phyloP scores from a whole-genome alignment of 2,113 vertebrate species.

The Heteronetta atricapilla region DNA sequence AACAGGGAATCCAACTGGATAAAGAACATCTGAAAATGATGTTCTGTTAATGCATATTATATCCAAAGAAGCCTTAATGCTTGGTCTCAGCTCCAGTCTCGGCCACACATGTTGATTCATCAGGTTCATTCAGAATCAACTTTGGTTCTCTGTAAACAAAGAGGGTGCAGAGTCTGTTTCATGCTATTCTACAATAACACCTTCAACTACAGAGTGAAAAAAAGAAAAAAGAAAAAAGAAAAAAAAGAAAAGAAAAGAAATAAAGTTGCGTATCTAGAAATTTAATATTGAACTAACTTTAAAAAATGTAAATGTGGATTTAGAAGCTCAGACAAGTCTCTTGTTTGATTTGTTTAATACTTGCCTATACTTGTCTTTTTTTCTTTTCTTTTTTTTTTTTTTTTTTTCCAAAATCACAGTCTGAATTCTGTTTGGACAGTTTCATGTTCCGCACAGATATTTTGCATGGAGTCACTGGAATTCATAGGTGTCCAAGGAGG shows the following conservation, averaged over 20 bases:
- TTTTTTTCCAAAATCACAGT: neutral
- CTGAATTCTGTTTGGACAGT: neutral
- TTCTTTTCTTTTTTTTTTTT: neutral
- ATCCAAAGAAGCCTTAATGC: neutral
- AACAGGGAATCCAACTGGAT: constrained; percentile 39
- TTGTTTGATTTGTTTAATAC: neutral
- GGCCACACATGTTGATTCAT: neutral
- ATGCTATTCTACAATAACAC: neutral
- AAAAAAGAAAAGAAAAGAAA: no score
- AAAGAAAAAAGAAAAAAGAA: neutral
- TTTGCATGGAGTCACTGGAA: neutral
- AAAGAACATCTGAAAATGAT: constrained; percentile 55
- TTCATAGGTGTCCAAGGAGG: neutral
- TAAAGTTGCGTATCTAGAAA: neutral
- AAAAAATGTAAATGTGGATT: neutral
- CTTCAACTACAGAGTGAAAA: neutral
- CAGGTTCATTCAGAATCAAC: neutral
- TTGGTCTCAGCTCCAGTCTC: neutral
- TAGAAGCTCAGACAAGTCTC: neutral
- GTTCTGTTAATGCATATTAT: neutral
- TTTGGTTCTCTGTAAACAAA: neutral
- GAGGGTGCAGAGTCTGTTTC: neutral
- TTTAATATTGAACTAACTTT: neutral
- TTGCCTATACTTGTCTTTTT: neutral
- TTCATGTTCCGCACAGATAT: neutral